Evolutionary conservation across 2,888 invertebrate species (phyloP).

Genomic region (Agrilus biguttatus): DNA sequence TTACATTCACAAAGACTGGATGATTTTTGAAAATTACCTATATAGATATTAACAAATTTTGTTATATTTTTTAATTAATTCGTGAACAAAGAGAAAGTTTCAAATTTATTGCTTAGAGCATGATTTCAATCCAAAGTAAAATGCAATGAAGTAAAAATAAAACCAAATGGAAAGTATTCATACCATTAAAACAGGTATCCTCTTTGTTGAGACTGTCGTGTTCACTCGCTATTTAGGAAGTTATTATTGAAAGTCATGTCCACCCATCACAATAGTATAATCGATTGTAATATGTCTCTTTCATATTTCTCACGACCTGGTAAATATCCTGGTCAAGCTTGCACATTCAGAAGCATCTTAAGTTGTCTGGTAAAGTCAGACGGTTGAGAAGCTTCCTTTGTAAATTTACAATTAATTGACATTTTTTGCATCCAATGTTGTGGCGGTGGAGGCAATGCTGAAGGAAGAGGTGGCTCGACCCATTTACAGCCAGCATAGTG

Average conservation of each 20-base stretch:
- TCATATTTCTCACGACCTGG: conserved; percentile 14
- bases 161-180: neutral
- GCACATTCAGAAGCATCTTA: conserved; percentile 30
- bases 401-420: conserved; percentile 32
- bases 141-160: conserved; percentile 4
- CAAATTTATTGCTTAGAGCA: neutral
- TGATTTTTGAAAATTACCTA: neutral
- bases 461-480: conserved; percentile 57
- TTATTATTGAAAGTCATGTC: conserved; percentile 12
- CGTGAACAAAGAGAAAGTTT: neutral
- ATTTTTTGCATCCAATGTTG: conserved; percentile 55
- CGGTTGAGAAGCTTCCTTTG: conserved; percentile 24
- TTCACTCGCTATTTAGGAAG: conserved; percentile 27
- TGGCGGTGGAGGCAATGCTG: conserved; percentile 56
- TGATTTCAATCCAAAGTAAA: conserved; percentile 1
- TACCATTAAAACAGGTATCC: too few species aligned
- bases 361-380: conserved; percentile 26
- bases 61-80: neutral
- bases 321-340: conserved; percentile 25
- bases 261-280: conserved; percentile 24
- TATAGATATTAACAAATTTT: neutral
- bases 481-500: conserved; percentile 54
- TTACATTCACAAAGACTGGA: neutral
- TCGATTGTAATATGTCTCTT: conserved; percentile 21
- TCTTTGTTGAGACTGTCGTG: conserved; percentile 26